Base-by-base conservation (phyloP, 2,888 invertebrate genomes). In the Cyrtodaria siliqua region DNA sequence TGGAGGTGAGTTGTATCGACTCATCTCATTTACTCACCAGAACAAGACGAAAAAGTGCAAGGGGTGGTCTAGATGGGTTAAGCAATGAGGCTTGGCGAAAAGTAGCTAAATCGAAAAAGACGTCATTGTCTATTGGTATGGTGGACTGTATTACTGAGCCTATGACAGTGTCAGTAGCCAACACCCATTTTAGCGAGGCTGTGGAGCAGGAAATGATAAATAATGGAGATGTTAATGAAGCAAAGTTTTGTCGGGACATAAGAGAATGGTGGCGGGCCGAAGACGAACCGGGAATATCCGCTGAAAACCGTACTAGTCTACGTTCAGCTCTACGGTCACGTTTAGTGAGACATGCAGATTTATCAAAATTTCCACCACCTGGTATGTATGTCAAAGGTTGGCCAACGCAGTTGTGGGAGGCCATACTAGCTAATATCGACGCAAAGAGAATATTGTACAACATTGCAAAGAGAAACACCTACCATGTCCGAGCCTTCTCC, bases 1-100 rank as follows among this genome's bases (percentile, higher is more conserved):
- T 66, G 40, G 82, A 82, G 62, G 82, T 79, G 6, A 38, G 44
- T 6, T 82, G 76, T 23, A 68, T 82, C 2, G 82, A 79, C 52
- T 56, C 71, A 0, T 68, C 76, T 16, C 82, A 82, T 62, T 38
- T 82, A 12, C 42, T 73, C 2, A 82, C 82, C 18, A 24, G 77
- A 55, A 12, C 68, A n/a, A 50, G 79, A 23, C 56, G 60, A 18
- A 63, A 73, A n/a, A 53, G 26, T 49, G 79, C 70, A 26, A 57
- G 52, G 49, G 76, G 76, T 18, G 73, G 74, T 24, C 23, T 73
- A 6, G 40, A 40, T n/a, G 56, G 1, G 18, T 69, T 20, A 18
- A 63, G 20, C n/a, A 79, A 73, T 40, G 44, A 57, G 23, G n/a
- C 57, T 16, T 82, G 82, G 82, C 16, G 52, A 23, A 63, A 42